A percentile compares a stretch with the other conserved stretches of the same genome.
These are phyloP conservation scores for Smittia sp. DNA, from an alignment of 2,888 invertebrate species.

Conservation along the genomic window DNA sequence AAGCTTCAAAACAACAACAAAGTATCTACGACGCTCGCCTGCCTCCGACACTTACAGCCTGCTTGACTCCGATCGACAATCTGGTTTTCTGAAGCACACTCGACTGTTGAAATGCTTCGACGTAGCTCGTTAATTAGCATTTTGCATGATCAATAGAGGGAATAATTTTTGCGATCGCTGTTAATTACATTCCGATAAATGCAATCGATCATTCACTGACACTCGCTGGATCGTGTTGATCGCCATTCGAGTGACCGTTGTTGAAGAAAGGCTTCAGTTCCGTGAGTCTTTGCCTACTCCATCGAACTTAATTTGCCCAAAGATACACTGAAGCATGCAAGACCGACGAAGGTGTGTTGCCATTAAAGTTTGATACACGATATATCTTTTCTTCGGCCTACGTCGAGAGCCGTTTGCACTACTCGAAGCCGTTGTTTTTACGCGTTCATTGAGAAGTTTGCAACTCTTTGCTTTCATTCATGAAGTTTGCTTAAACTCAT, in stretches of 20 bases:
- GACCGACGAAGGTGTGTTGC: conserved; percentile 15
- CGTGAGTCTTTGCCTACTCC: no score
- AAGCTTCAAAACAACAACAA: no score
- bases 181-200: not conserved
- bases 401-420: not conserved
- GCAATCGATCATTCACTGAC: conserved; percentile 5
- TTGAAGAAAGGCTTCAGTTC: no score
- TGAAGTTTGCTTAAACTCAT: conserved; percentile 5
- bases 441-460: conserved; percentile 18
- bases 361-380: not conserved
- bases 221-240: no score
- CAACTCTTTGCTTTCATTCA: not conserved
- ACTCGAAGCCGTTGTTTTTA: conserved; percentile 1
- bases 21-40: no score
- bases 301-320: not conserved
- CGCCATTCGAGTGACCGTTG: no score
- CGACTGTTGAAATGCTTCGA: no score
- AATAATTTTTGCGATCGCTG: no score
- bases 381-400: not conserved
- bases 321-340: not conserved
- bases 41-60: not conserved
- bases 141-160: no score
- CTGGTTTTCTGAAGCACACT: not conserved
- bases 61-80: not conserved
- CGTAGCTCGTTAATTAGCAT: no score